Conservation (phyloP, 2,113 vertebrate species). For the mouse (Mus musculus) region DNA sequence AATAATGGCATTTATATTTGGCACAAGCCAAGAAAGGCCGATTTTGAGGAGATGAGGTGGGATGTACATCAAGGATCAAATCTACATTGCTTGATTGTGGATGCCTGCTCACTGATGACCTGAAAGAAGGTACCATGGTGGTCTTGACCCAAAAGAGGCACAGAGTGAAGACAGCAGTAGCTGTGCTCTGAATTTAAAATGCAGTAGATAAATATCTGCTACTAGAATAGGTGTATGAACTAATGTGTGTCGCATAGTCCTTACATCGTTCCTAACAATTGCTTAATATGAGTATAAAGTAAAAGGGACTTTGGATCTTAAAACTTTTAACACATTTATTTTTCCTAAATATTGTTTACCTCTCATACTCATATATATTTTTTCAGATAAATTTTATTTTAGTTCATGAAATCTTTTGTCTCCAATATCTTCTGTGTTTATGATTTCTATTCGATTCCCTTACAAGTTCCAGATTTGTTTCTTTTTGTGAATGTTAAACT, state of each 20-base stretch:
- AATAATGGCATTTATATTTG: background rate
- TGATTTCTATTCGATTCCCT: conserved; percentile 20
- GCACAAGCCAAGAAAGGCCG: background rate
- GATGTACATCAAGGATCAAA: background rate
- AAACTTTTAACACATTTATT: background rate
- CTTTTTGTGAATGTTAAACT: background rate
- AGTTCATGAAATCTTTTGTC: conserved; percentile 3
- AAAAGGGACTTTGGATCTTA: background rate
- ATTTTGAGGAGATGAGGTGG: background rate
- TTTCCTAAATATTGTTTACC: conserved; percentile 51
- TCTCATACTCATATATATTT: background rate
- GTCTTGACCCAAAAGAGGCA: background rate
- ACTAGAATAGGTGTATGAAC: background rate
- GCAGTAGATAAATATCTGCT: conserved; percentile 1
- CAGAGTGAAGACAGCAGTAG: background rate
- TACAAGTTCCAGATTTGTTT: conserved; percentile 12
- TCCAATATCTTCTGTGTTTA: conserved; percentile 14
- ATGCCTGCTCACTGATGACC: background rate
- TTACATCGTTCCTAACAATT: conserved; percentile 7
- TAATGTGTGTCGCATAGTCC: background rate
- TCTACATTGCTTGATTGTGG: background rate
- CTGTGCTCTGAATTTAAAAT: background rate
- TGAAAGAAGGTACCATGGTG: background rate
- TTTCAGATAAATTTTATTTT: conserved; percentile 38
- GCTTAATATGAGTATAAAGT: conserved; percentile 19